phyloP scores from a whole-genome alignment of 2,113 vertebrate genomes.

The Hippocampus zosterae region DNA sequence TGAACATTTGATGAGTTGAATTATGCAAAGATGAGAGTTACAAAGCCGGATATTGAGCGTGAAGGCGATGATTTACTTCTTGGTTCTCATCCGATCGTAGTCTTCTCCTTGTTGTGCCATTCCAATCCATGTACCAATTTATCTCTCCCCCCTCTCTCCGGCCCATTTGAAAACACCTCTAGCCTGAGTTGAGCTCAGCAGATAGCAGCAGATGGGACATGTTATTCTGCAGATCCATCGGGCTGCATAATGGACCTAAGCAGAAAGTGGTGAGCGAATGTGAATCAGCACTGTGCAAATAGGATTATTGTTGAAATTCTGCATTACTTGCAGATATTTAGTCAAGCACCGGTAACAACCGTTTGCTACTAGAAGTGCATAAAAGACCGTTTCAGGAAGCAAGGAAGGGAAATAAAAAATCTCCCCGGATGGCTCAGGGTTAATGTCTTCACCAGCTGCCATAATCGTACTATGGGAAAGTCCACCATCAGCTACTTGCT shows the following conservation, averaged over 20 bases:
- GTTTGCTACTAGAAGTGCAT: constrained; percentile 24
- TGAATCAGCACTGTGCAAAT: constrained; percentile 55
- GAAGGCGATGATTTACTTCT: constrained; percentile 66
- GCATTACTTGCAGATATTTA: constrained; percentile 54
- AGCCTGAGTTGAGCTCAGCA: constrained; percentile 48
- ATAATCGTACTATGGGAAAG: constrained; percentile 3
- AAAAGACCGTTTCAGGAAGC: constrained; percentile 14
- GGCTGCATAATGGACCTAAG: constrained; percentile 42
- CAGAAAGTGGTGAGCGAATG: constrained; percentile 47
- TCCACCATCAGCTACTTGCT: constrained; percentile 5
- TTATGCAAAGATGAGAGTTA: constrained; percentile 59
- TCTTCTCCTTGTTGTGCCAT: constrained; percentile 43
- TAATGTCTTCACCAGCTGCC: not conserved
- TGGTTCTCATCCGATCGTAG: constrained; percentile 50
- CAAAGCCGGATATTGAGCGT: constrained; percentile 61
- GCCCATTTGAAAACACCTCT: constrained; percentile 57
- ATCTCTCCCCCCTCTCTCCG: constrained; percentile 43
- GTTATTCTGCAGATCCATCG: constrained; percentile 52
- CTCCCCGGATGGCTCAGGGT: not conserved
- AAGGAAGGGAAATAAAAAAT: constrained; percentile 1
- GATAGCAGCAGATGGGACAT: constrained; percentile 50
- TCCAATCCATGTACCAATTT: constrained; percentile 68
- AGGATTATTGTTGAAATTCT: constrained; percentile 46
- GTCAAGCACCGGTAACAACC: constrained; percentile 26
- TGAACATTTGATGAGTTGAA: constrained; percentile 58